A percentile compares a stretch with the other conserved stretches of the same genome.
Conservation (phyloP, 2,113 vertebrate genomes). For the Microcebus jonahi region DNA sequence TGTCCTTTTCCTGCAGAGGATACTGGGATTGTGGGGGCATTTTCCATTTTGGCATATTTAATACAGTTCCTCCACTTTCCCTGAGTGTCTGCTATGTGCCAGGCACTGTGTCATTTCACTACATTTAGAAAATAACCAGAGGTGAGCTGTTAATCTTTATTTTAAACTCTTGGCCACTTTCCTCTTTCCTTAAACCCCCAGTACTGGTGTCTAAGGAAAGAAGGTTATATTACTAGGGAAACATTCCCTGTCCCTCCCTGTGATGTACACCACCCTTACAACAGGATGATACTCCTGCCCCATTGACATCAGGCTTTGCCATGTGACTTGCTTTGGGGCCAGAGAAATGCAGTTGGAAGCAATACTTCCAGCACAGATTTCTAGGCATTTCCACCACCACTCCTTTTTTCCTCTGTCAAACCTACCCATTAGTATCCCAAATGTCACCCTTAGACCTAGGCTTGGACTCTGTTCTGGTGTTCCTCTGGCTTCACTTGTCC, state of each 20-base stretch:
- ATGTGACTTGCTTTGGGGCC: not conserved
- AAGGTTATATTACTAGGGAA: not conserved
- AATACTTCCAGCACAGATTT: not conserved
- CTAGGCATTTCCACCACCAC: not conserved
- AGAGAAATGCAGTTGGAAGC: not conserved
- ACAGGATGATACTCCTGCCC: not conserved
- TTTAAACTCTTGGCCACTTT: not conserved
- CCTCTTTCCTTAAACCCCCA: not conserved
- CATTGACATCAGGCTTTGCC: not conserved
- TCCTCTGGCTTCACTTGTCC: not conserved
- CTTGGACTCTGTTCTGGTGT: not conserved
- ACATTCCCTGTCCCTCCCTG: not conserved
- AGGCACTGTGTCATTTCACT: not conserved
- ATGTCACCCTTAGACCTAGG: not conserved
- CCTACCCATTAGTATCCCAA: not conserved
- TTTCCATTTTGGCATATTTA: slow-evolving; percentile 51
- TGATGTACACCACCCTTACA: not conserved
- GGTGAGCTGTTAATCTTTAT: not conserved
- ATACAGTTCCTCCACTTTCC: not conserved
- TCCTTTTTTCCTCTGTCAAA: not conserved
- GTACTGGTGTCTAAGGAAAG: not conserved
- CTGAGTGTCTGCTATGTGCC: not conserved
- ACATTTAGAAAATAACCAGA: not conserved
- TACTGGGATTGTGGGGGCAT: slow-evolving; percentile 62
- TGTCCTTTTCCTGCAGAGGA: slow-evolving; percentile 58